Base-by-base conservation (phyloP, 2,797 vertebrate species). In the Malurus leucopterus region DNA sequence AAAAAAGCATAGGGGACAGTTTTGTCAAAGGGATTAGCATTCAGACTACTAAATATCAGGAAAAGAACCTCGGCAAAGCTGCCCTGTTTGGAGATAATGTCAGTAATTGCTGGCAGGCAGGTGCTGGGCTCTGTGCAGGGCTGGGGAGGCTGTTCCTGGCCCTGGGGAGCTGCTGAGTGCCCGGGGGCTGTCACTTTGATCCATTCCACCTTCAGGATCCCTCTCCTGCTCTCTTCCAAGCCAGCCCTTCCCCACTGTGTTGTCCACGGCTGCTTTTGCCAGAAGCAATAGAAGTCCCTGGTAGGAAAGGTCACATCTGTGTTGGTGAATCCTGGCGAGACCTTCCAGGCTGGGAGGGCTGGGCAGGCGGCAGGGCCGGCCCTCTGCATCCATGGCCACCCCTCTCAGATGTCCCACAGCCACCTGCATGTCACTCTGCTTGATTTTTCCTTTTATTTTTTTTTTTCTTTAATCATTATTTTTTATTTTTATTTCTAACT, bases 21-120 rank as follows among this genome's bases (percentile, higher is more conserved):
- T 98, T 98, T 98, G 96, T 97, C 96, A 95, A 96, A 95, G 94
- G 97, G 97, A 98, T 98, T 98, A 98, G 96, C 95, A 96, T 96
- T 95, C 92, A 95, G 69, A 91, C 90, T 94, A 95, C 95, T 96
- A 97, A 97, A 97, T 96, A 95, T 95, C 75, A 64, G 96, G 86
- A 95, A 96, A 96, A 96, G 94, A 91, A 96, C 89, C 92, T 95
- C 89, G 92, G 89, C 92, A 95, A 94, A 92, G 75, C 93, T 87
- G 85, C 72, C 94, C 94, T 96, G 96, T 95, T 88, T 76, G 93
- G 88, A 75, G 87, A 95, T 90, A 92, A 96, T 96, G 97, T 98
- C 96, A 96, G 90, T 98, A 97, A 98, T 97, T 97, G 97, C 95
- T 91, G 82, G 93, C 75, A 95, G 96, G 95, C 98, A 98, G 97